A percentile compares a stretch with the other conserved stretches of the same genome.
phyloP scores from a whole-genome alignment of 2,113 vertebrate genomes.

The Scopus umbretta region DNA sequence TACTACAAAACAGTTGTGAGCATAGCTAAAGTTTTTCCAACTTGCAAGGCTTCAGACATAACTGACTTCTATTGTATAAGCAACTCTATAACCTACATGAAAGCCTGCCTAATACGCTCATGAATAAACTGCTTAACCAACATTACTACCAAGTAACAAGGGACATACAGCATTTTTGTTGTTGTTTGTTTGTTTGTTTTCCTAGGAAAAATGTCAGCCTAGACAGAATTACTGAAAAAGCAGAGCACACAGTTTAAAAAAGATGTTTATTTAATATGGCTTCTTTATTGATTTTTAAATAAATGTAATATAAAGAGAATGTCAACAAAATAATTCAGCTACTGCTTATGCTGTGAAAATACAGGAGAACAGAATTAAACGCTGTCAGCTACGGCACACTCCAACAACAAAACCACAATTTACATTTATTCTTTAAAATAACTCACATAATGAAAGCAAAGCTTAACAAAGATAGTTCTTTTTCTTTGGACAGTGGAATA shows the following conservation, averaged over 20 bases:
- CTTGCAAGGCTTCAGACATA: background rate
- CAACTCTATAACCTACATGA: background rate
- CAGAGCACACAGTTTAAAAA: background rate
- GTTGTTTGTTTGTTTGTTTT: background rate
- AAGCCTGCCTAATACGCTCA: background rate
- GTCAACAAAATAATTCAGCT: constrained; percentile 1
- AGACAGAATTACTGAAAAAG: background rate
- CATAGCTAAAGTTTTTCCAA: background rate
- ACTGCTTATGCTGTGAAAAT: background rate
- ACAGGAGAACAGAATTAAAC: background rate
- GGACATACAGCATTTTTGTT: background rate
- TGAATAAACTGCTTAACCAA: background rate
- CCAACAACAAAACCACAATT: background rate
- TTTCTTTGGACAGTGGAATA: background rate
- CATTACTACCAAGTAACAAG: background rate
- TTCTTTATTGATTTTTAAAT: constrained; percentile 28
- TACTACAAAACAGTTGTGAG: background rate
- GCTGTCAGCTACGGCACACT: background rate
- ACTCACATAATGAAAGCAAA: background rate
- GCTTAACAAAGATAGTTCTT: background rate
- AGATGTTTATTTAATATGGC: background rate
- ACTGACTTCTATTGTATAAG: background rate
- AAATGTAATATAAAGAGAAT: background rate
- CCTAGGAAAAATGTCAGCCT: background rate
- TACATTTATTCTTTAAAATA: constrained; percentile 5